Percentiles rank a stretch among this genome's conserved stretches.
These are phyloP conservation scores for Glossosoma conforme DNA, from an alignment of 1,140 invertebrate species.

Conservation along the genomic window DNA sequence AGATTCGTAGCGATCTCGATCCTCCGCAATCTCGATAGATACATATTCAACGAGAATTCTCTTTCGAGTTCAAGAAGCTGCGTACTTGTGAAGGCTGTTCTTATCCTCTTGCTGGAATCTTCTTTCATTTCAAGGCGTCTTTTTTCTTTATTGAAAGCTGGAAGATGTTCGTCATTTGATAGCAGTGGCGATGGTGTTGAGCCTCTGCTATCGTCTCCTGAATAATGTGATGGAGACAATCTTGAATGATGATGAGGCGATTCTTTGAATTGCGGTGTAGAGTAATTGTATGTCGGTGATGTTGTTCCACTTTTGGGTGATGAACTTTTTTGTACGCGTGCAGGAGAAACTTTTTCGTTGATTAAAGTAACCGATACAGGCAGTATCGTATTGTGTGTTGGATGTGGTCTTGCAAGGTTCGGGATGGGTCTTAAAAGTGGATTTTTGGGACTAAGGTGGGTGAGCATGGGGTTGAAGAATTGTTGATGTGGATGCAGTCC, in stretches of 20 bases:
- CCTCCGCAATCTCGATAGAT: conserved; percentile 78
- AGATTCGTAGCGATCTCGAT: conserved; percentile 90
- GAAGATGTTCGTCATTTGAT: conserved; percentile 48
- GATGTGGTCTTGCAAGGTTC: conserved; percentile 30
- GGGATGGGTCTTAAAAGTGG: conserved; percentile 32
- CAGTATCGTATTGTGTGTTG: conserved; percentile 26
- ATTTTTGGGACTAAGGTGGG: conserved; percentile 27
- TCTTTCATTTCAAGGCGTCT: conserved; percentile 45
- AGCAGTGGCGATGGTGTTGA: conserved; percentile 55
- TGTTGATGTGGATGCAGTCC: conserved; percentile 56
- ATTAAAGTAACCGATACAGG: conserved; percentile 36
- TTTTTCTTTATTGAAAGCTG: conserved; percentile 41
- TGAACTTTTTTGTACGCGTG: background rate
- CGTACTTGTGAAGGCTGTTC: conserved; percentile 90
- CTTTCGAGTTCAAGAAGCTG: conserved; percentile 88
- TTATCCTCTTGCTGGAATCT: conserved; percentile 70
- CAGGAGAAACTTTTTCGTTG: conserved; percentile 8
- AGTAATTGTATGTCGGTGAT: conserved; percentile 39
- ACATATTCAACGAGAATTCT: conserved; percentile 88
- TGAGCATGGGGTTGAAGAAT: conserved; percentile 42
- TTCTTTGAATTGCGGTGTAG: conserved; percentile 35
- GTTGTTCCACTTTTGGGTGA: conserved; percentile 35
- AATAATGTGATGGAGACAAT: conserved; percentile 38
- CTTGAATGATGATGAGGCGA: conserved; percentile 26
- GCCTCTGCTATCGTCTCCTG: conserved; percentile 45